Base-by-base conservation (phyloP, 2,888 invertebrate genomes). In the Pristionchus arcanus region DNA sequence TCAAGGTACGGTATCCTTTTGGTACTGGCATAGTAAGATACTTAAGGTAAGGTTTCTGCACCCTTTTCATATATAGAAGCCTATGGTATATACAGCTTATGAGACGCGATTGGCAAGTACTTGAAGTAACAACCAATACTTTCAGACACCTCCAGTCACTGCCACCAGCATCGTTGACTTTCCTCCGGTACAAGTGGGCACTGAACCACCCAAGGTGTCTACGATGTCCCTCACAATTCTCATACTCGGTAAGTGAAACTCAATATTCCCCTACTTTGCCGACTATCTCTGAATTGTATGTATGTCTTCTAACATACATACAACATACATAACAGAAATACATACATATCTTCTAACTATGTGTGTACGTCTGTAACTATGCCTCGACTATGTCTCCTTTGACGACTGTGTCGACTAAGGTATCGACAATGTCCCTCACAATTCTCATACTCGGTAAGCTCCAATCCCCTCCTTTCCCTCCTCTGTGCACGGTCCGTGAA, bases 361-460 rank as follows among this genome's bases (percentile, higher is more conserved):
- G n/a, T n/a, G n/a, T n/a, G n/a, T n/a, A n/a, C n/a, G n/a, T n/a
- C n/a, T 7, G 5, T 25, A n/a, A 25, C 66, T 21, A 74, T 74
- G 3, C 19, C 74, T 28, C 25, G 74, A 34, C 31, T 42, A 42
- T 42, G 42, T 42, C 42, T 42, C 42, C 42, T 42, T 9, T 66
- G 25, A 66, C 42, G 42, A 66, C 66, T 19, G 66, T 66, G 34
- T 13, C 34, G n/a, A 19, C 88, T 13, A 88, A 89, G 53, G 77
- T 89, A 31, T 77, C 85, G 21, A 81, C 90, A 25, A 77, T 89
- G 71, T 88, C 42, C 59, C 85, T 91, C 42, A 87, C 89, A 7
- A 55, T 49, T 53, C 53, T 91, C 37, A 91, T 91, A 53, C 88
- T 91, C 42, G 91, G 91, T 91, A 86, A 91, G 88, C 74, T 25